Conservation (phyloP, 2,888 invertebrate genomes). For the Pachymerium ferrugineum region DNA sequence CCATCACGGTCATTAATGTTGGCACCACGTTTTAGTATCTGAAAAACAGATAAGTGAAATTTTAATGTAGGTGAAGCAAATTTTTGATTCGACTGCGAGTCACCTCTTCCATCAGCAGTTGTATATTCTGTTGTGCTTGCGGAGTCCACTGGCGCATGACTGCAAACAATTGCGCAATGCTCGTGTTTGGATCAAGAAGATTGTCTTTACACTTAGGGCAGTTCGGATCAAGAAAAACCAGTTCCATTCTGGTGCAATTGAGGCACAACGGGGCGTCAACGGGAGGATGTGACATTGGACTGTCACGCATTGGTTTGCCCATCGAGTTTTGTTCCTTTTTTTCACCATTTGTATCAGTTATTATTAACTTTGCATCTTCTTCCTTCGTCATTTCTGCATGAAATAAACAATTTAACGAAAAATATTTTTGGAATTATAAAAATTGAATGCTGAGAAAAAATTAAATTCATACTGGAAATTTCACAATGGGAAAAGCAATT, state of each 20-base stretch:
- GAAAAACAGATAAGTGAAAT: constrained; percentile 35
- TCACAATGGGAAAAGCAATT: too few species aligned
- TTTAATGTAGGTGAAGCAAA: background rate
- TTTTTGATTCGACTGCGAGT: too few species aligned
- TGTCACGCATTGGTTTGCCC: background rate
- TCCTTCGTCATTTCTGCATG: too few species aligned
- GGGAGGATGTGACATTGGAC: constrained; percentile 48
- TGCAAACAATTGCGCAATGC: constrained; percentile 51
- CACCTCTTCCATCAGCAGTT: constrained; percentile 49
- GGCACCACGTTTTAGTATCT: constrained; percentile 50
- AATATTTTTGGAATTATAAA: too few species aligned
- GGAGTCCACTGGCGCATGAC: constrained; percentile 53
- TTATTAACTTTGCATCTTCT: too few species aligned
- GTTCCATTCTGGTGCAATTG: constrained; percentile 47
- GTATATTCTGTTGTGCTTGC: constrained; percentile 50
- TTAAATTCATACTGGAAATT: too few species aligned
- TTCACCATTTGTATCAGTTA: too few species aligned
- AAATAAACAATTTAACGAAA: too few species aligned
- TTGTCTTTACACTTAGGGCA: constrained; percentile 49
- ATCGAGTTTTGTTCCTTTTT: too few species aligned
- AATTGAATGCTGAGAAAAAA: too few species aligned
- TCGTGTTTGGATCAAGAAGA: constrained; percentile 44
- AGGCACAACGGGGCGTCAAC: constrained; percentile 50
- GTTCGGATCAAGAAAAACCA: constrained; percentile 50
- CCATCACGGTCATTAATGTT: constrained; percentile 52